Conservation (phyloP, 2,113 vertebrate species). For the Alligator mississippiensis region DNA sequence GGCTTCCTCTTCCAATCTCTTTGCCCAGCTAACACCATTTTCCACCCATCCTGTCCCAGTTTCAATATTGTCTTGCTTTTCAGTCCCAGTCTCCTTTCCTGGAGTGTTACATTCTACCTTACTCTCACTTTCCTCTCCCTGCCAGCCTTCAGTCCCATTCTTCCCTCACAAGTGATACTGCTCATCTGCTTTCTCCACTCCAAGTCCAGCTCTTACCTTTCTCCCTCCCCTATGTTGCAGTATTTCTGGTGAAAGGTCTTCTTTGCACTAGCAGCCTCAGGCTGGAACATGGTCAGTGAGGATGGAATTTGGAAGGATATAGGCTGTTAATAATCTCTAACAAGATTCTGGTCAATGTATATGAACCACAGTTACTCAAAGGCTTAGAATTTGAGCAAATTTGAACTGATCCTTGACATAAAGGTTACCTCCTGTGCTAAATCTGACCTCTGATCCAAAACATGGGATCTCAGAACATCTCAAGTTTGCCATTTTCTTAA, state of each 20-base stretch:
- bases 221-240: not conserved
- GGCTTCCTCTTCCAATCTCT: not conserved
- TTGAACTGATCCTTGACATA: too few relatives aligned
- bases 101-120: too few relatives aligned
- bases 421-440: too few relatives aligned
- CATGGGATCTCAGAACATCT: too few relatives aligned
- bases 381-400: not conserved
- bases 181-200: not conserved
- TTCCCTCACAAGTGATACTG: too few relatives aligned
- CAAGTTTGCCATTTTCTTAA: too few relatives aligned
- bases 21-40: not conserved
- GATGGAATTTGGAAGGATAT: not conserved
- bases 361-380: not conserved
- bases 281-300: not conserved
- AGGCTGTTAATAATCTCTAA: not conserved
- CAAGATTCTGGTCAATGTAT: not conserved
- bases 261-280: constrained; percentile 12
- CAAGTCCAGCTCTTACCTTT: not conserved
- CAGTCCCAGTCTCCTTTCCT: not conserved
- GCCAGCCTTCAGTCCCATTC: too few relatives aligned
- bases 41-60: not conserved
- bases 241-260: not conserved
- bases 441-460: too few relatives aligned
- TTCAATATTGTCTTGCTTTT: not conserved
- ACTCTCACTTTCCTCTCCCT: too few relatives aligned